Conservation (phyloP, 2,888 invertebrate genomes). For the Balanococcus diminutus region DNA sequence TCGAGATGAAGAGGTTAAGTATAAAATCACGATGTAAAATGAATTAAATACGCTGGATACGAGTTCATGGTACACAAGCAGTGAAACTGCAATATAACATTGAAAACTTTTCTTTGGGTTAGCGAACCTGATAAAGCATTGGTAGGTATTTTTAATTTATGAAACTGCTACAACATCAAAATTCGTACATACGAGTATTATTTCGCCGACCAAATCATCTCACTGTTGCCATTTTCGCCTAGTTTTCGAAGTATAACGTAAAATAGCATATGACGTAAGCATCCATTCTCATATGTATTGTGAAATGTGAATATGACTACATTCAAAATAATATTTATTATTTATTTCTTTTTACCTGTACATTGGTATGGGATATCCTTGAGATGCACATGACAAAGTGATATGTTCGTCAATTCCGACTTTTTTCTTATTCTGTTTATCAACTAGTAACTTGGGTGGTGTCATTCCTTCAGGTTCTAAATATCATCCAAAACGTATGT, state of each 20-base stretch:
- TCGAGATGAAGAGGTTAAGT: conserved; percentile 34
- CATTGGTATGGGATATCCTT: conserved; percentile 80
- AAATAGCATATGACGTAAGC: too few species aligned
- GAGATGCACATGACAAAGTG: conserved; percentile 78
- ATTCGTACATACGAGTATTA: not conserved
- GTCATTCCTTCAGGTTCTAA: conserved; percentile 78
- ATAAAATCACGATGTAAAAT: conserved; percentile 32
- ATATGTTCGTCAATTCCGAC: conserved; percentile 75
- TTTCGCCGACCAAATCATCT: not conserved
- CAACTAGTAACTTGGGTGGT: conserved; percentile 74
- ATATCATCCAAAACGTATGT: conserved; percentile 55
- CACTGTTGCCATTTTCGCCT: not conserved
- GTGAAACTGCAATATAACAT: conserved; percentile 14
- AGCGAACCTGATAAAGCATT: conserved; percentile 11
- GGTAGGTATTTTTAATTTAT: conserved; percentile 33
- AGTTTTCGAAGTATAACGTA: not conserved
- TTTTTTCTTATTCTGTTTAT: conserved; percentile 72
- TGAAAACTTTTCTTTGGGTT: conserved; percentile 35
- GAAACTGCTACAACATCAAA: not conserved
- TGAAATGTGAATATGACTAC: too few species aligned
- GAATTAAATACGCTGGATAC: conserved; percentile 35
- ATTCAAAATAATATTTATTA: not conserved
- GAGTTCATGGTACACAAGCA: not conserved
- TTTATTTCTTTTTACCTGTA: conserved; percentile 68
- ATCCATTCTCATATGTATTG: too few species aligned